These are phyloP conservation scores for Solenodon paradoxus DNA, from an alignment of 2,113 vertebrate species.

Conservation along the genomic window DNA sequence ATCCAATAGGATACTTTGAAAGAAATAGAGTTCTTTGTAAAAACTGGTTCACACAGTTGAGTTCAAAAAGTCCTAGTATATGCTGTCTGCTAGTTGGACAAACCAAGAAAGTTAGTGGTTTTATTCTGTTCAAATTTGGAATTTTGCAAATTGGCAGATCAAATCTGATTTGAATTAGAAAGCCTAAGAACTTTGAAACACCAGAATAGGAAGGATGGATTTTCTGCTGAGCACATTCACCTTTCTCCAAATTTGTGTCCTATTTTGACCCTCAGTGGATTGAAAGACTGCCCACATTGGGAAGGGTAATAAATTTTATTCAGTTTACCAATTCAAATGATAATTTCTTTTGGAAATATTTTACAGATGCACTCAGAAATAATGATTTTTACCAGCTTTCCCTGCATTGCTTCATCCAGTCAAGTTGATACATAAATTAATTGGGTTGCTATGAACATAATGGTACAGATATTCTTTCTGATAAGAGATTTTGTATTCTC, in stretches of 20 bases:
- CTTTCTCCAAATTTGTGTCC: background rate
- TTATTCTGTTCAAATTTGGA: background rate
- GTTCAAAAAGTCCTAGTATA: background rate
- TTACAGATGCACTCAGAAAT: background rate
- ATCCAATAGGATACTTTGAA: no score
- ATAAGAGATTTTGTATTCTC: no score
- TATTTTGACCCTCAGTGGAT: background rate
- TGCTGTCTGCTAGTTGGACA: background rate
- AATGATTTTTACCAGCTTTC: background rate
- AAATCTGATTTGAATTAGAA: background rate
- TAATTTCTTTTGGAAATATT: background rate
- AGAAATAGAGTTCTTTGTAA: background rate
- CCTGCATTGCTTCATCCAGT: background rate
- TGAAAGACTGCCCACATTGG: no score
- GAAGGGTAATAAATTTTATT: background rate
- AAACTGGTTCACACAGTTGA: background rate
- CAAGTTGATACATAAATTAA: background rate
- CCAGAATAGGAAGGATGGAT: no score
- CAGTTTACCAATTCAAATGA: background rate
- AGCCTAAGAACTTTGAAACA: background rate
- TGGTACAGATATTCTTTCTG: no score
- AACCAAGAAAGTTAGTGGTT: background rate
- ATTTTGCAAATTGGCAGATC: background rate
- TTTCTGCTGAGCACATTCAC: no score
- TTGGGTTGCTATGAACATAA: no score